Evolutionary conservation across 2,113 vertebrate species (phyloP), one percentile per base, ranked within the genome.

Genomic region (Suncus etruscus): DNA sequence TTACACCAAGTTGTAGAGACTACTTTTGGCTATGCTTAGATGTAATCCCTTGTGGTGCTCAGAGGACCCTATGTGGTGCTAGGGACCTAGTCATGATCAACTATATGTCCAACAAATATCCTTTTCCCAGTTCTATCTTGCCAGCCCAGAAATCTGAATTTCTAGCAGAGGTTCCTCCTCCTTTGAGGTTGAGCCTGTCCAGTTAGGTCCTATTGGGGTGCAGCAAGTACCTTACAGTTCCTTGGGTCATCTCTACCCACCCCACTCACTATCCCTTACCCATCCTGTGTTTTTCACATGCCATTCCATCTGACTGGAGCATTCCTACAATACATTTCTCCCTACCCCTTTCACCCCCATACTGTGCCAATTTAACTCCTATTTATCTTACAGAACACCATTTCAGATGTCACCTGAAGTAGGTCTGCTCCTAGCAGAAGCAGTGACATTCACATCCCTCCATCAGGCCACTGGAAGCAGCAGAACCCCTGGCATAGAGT

Each of bases 361-460:
- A 51, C 72, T 61, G 45, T 24, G 63, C 51, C 69, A 75, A 68
- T 84, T 27, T 79, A 84, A 85, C 91, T 54, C 75, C 45, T 63
- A 24, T 54, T 72, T 79, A 83, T 50, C 73, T 63, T 68, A 29
- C 4, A 32, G 68, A 29, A 74, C 45, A 58, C 89, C 39, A 32
- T 63, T 39, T 39, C n/a, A 15, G 27, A 68, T 24, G 84, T 77
- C 81, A 66, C 45, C 31, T 29, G 54, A 69, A 32, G 39, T 8
- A 39, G 16, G 31, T 51, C 47, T 24, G 73, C 65, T 65, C 78
- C 48, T 39, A 0, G 29, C 51, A 54, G 1, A 18, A 69, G 0
- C 1, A 63, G 3, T 1, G 31, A 58, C n/a, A 14, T 8, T 18
- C 29, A 14, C 0, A 1, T 32, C 11, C 47, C 63, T 65, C 79